A percentile compares a stretch with the other conserved stretches of the same genome.
phyloP scores from a whole-genome alignment of 2,888 invertebrate genomes.

The Neuroscelio doddi region DNA sequence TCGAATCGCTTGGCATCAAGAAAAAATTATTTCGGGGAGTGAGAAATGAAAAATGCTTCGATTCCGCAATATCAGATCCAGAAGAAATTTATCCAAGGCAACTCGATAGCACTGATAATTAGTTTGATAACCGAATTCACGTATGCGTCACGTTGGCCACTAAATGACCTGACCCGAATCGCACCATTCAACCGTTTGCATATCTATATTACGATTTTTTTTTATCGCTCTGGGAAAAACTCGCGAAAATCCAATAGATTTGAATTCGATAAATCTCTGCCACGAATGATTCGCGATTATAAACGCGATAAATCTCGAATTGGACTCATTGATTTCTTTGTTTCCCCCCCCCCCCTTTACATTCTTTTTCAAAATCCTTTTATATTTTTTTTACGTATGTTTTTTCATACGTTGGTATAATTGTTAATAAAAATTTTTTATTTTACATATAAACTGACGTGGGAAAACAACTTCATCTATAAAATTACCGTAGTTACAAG shows the following conservation, averaged over 20 bases:
- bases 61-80: slow-evolving; percentile 30
- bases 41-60: slow-evolving; percentile 44
- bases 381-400: background rate
- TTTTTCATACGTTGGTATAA: background rate
- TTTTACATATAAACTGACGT: too few species aligned
- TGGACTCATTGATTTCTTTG: slow-evolving; percentile 18
- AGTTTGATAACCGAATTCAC: slow-evolving; percentile 43
- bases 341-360: background rate
- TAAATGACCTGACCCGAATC: slow-evolving; percentile 31
- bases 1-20: slow-evolving; percentile 24
- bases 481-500: too few species aligned
- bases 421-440: background rate
- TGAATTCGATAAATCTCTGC: slow-evolving; percentile 49
- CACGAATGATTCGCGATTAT: slow-evolving; percentile 48
- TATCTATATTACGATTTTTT: slow-evolving; percentile 26
- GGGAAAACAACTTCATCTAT: too few species aligned
- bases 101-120: slow-evolving; percentile 41
- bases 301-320: slow-evolving; percentile 32
- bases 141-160: slow-evolving; percentile 21
- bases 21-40: slow-evolving; percentile 24
- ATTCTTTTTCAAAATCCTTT: slow-evolving; percentile 1
- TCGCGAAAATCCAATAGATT: slow-evolving; percentile 44
- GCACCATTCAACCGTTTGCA: slow-evolving; percentile 30
- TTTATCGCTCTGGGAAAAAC: slow-evolving; percentile 17
- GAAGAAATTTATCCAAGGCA: slow-evolving; percentile 34